These are phyloP conservation scores for Gnathonemus echidnorhynchus DNA, from an alignment of 2,113 vertebrate species.

Conservation along the genomic window DNA sequence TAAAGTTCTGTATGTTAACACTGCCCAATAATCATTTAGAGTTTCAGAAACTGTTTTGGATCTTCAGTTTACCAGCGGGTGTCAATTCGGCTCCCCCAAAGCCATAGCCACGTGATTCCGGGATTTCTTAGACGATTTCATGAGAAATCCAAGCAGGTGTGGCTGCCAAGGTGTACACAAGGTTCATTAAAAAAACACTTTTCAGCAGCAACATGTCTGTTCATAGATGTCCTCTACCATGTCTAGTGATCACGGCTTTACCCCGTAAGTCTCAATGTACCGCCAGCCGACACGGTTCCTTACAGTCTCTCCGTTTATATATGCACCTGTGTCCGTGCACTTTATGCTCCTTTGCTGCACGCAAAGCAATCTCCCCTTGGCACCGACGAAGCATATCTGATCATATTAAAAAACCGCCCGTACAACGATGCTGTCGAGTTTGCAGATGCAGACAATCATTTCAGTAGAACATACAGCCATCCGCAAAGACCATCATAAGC, in stretches of 20 bases:
- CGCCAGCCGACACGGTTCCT: not conserved
- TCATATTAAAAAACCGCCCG: not conserved
- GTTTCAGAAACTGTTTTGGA: not conserved
- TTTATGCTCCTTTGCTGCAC: not conserved
- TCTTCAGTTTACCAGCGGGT: not conserved
- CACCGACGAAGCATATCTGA: not conserved
- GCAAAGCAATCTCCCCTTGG: not conserved
- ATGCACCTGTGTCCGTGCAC: not conserved
- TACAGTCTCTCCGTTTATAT: not conserved
- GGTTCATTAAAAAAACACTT: not conserved
- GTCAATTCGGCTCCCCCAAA: not conserved
- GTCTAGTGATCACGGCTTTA: not conserved
- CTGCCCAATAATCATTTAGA: not conserved
- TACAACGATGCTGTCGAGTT: not conserved
- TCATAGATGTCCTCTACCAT: not conserved
- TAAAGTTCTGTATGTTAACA: not conserved
- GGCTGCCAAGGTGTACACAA: not conserved
- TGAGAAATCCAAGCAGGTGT: not conserved
- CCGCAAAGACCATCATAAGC: not conserved
- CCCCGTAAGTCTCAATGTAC: not conserved
- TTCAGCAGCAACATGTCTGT: not conserved
- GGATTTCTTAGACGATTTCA: not conserved
- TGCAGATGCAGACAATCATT: not conserved
- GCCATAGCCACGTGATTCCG: not conserved
- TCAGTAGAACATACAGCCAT: not conserved